Evolutionary conservation across 2,888 invertebrate species (phyloP).

Genomic region (Imbricaverruca yamaguchii): DNA sequence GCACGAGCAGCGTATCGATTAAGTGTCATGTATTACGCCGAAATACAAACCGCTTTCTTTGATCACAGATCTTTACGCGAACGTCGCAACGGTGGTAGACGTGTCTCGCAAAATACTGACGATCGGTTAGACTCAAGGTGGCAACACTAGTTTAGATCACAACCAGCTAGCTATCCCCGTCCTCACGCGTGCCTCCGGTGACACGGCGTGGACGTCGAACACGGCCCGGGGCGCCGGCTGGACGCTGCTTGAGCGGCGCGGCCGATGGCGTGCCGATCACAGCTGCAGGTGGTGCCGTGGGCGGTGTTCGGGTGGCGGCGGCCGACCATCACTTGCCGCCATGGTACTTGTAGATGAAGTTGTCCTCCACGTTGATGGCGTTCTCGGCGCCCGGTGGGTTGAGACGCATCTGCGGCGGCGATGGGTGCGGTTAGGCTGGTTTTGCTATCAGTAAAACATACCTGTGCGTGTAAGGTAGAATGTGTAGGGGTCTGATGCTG

Average conservation of each 20-base stretch:
- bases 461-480: too few species aligned
- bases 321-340: conserved; percentile 20
- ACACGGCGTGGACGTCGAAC: neutral
- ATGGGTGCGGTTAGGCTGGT: neutral
- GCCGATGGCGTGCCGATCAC: neutral
- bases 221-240: neutral
- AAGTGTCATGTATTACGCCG: too few species aligned
- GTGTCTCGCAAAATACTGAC: neutral
- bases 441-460: too few species aligned
- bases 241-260: too few species aligned
- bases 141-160: neutral
- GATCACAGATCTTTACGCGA: too few species aligned
- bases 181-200: neutral
- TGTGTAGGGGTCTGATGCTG: too few species aligned
- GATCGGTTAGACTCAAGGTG: neutral
- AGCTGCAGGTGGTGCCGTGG: neutral
- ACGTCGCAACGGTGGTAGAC: too few species aligned
- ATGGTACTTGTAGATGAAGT: conserved; percentile 24
- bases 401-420: conserved; percentile 11
- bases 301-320: neutral
- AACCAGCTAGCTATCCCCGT: neutral
- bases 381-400: conserved; percentile 28
- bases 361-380: conserved; percentile 28
- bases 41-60: too few species aligned
- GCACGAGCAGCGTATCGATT: too few species aligned